Evolutionary conservation across 2,888 invertebrate genomes (phyloP), one percentile per base, ranked within the genome.

Genomic region (Diachrysia chrysitis): DNA sequence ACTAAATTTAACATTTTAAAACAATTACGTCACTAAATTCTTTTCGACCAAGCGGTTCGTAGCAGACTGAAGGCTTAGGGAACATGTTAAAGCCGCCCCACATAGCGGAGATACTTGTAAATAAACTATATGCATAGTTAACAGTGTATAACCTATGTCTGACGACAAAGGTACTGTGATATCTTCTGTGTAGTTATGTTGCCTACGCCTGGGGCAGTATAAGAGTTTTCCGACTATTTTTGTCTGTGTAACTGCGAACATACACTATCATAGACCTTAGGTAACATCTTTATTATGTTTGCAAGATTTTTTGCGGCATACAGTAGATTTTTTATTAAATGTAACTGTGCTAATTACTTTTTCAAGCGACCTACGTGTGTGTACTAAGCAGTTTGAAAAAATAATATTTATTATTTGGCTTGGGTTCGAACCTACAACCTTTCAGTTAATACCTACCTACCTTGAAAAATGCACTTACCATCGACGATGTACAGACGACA

Each of bases 41-140:
- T 73, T 66, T 69, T 63, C 77, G n/a, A 66, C 23, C 66, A 74
- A 77, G 73, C 78, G 79, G 79, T 63, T 74, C 73, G 70, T 59
- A 37, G 59, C 73, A 63, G 77, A 85, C 85, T 84, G 80, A 70
- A 51, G 69, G 63, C 65, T 23, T 68, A 64, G 37, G 60, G 66
- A 70, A 71, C 73, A 66, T 71, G 74, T 76, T 76, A 78, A 78
- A 80, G 75, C 37, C 66, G 79, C 73, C 73, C 80, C 69, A 76
- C 70, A 79, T 73, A 75, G 73, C 72, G 29, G 60, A 54, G 73
- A 67, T 59, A 69, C 74, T 63, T 72, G 55, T 65, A 58, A 71
- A 68, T 69, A 58, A 70, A 59, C 69, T 72, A 70, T 46, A 76
- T 65, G 59, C 59, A 72, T 63, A 73, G 62, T 62, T 66, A 62